Evolutionary conservation across 2,797 vertebrate genomes (phyloP).

Genomic region (Chloroceryle amazona): DNA sequence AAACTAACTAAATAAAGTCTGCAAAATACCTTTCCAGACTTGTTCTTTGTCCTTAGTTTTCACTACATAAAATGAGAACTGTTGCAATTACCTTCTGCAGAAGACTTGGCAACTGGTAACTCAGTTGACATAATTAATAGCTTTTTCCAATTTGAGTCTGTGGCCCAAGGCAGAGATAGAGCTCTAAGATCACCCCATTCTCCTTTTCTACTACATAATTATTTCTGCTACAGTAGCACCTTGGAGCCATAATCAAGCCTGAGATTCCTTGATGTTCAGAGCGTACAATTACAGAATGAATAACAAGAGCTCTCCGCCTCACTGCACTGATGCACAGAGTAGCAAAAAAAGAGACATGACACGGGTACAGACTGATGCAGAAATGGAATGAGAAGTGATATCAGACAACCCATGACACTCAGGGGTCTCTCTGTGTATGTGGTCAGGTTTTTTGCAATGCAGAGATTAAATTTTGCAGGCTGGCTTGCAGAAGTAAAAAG

Average conservation of each 20-base stretch:
- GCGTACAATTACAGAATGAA: background rate
- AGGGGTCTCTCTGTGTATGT: background rate
- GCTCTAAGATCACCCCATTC: background rate
- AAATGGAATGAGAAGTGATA: background rate
- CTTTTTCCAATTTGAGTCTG: background rate
- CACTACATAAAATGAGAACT: background rate
- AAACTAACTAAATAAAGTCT: background rate
- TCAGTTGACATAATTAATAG: background rate
- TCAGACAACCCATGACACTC: background rate
- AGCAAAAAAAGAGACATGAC: background rate
- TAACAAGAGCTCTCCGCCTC: background rate
- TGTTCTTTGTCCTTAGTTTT: background rate
- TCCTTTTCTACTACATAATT: background rate
- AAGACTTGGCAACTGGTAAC: background rate
- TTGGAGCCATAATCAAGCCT: background rate
- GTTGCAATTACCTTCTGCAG: background rate
- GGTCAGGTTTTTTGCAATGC: background rate
- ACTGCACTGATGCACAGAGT: background rate
- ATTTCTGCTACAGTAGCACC: background rate
- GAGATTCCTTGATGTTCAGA: background rate
- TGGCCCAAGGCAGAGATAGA: conserved; percentile 2
- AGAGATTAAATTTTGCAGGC: background rate
- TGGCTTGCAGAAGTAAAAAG: background rate
- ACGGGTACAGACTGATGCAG: background rate
- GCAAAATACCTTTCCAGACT: background rate